Evolutionary conservation across 2,113 vertebrate species (phyloP).

Genomic region (Limnothrissa miodon): DNA sequence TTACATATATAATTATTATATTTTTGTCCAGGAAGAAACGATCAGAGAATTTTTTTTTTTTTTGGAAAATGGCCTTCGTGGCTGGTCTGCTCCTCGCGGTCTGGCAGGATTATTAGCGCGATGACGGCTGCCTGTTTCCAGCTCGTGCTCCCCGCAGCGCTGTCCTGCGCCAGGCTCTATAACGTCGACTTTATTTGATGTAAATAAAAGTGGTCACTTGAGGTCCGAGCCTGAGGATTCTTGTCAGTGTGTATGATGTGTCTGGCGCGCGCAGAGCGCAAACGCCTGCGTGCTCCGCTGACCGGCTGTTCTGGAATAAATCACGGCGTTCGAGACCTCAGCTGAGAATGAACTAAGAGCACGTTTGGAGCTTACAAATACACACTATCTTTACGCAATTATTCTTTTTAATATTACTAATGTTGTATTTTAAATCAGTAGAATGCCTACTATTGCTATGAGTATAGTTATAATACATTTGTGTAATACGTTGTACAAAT

Average conservation of each 20-base stretch:
- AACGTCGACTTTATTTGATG: background rate
- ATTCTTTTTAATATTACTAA: background rate
- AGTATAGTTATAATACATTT: background rate
- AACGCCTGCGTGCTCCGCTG: background rate
- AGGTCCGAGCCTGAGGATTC: background rate
- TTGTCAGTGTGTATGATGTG: background rate
- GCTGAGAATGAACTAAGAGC: background rate
- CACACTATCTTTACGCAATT: background rate
- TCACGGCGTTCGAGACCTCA: background rate
- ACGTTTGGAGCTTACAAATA: background rate
- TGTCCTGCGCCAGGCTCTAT: background rate
- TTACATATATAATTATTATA: background rate
- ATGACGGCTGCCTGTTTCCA: background rate
- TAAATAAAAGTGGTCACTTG: constrained; percentile 2
- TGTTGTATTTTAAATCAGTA: background rate
- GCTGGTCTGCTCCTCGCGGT: background rate
- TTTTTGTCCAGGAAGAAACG: background rate
- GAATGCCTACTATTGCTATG: background rate
- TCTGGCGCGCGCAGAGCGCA: background rate
- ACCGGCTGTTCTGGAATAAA: constrained; percentile 15
- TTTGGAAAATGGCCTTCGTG: background rate
- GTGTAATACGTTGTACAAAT: too few relatives aligned
- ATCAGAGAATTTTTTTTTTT: background rate
- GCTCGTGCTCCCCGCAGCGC: background rate
- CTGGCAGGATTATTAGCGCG: background rate